Percentiles rank a stretch among this genome's conserved stretches.
These are phyloP conservation scores for Oasisia sp. DNA, from an alignment of 2,888 invertebrate genomes.

Conservation along the genomic window DNA sequence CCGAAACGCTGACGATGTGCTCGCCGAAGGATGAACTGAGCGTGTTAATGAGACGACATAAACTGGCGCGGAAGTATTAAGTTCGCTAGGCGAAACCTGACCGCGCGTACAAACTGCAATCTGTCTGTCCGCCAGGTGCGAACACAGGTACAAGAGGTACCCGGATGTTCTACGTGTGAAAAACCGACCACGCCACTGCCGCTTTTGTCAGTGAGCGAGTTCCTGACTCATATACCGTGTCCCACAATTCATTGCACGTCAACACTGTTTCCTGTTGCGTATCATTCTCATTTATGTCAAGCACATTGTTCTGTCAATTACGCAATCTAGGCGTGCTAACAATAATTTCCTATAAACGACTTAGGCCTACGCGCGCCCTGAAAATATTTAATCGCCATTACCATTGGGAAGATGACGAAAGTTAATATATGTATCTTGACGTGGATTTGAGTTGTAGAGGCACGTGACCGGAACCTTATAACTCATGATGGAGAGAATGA, in stretches of 20 bases:
- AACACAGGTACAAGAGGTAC: neutral
- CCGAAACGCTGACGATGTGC: conserved; percentile 3
- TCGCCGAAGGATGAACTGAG: neutral
- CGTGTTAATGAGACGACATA: neutral
- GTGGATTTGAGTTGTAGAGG: neutral
- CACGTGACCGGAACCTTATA: neutral
- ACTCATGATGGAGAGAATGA: neutral
- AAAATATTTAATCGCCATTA: neutral
- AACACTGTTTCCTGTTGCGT: neutral
- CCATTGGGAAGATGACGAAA: neutral
- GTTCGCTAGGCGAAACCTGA: neutral
- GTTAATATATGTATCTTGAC: neutral
- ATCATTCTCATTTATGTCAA: neutral
- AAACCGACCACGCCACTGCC: neutral
- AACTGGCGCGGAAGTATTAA: neutral
- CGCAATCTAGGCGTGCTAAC: neutral
- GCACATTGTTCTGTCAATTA: neutral
- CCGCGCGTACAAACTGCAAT: conserved; percentile 1
- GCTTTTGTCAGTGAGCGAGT: neutral
- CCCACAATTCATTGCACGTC: neutral
- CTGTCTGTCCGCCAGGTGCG: neutral
- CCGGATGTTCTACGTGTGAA: neutral
- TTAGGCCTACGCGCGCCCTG: neutral
- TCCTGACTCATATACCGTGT: neutral
- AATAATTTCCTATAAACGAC: neutral